Evolutionary conservation across 2,797 vertebrate genomes (phyloP).

Genomic region (Chiroxiphia lanceolata): DNA sequence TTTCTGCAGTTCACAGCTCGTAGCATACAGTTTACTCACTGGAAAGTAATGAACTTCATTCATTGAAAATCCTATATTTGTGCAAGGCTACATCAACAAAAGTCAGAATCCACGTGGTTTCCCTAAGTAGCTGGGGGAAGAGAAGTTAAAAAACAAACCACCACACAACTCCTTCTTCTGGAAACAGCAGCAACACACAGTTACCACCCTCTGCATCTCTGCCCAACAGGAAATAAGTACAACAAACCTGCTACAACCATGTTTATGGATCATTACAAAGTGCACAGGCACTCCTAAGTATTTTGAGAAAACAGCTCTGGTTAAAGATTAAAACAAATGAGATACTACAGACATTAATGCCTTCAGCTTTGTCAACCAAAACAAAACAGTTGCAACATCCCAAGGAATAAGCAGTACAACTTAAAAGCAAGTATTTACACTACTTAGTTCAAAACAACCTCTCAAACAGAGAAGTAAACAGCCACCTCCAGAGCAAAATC

Average conservation of each 20-base stretch:
- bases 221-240: constrained; percentile 13
- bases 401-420: not conserved
- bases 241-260: not conserved
- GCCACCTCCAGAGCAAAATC: constrained; percentile 54
- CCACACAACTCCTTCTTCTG: not conserved
- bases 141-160: not conserved
- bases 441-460: constrained; percentile 35
- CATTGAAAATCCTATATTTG: not conserved
- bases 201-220: not conserved
- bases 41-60: constrained; percentile 1
- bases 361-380: constrained; percentile 6
- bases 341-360: not conserved
- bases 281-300: not conserved
- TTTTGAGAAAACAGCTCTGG: not conserved
- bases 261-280: constrained; percentile 48
- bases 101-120: not conserved
- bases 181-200: not conserved
- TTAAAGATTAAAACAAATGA: constrained; percentile 58
- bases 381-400: not conserved
- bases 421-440: constrained; percentile 18
- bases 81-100: not conserved
- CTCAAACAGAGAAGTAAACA: constrained; percentile 42
- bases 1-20: not conserved
- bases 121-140: not conserved
- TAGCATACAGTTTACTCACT: not conserved